These are phyloP conservation scores for Platypus cylindrus DNA, from an alignment of 2,888 invertebrate genomes.

Conservation along the genomic window DNA sequence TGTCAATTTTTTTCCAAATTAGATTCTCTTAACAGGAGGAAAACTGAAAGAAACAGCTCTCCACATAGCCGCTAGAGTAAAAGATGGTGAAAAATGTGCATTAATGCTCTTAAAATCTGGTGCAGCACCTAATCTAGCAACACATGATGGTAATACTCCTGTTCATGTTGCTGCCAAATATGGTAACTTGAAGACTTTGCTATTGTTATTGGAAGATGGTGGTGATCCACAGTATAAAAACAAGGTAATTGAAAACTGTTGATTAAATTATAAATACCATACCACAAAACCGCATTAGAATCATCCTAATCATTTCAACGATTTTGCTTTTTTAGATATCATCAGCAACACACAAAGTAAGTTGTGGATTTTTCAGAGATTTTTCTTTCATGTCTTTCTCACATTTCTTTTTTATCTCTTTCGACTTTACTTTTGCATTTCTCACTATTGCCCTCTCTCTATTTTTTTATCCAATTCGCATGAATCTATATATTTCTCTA, in stretches of 20 bases:
- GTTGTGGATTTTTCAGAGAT: slow-evolving; percentile 11
- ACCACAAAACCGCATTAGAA: neutral
- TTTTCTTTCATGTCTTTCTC: slow-evolving; percentile 10
- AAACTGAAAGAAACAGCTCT: slow-evolving; percentile 86
- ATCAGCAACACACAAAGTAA: slow-evolving; percentile 15
- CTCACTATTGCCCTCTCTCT: no score
- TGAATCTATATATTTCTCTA: no score
- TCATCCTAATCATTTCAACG: neutral
- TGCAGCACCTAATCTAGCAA: slow-evolving; percentile 88
- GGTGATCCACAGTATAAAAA: slow-evolving; percentile 88
- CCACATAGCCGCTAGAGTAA: slow-evolving; percentile 91
- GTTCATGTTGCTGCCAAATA: slow-evolving; percentile 91
- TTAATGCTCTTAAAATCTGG: slow-evolving; percentile 96
- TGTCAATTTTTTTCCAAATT: slow-evolving; percentile 1
- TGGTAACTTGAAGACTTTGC: slow-evolving; percentile 78
- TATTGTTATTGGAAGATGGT: slow-evolving; percentile 81
- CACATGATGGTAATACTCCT: slow-evolving; percentile 93
- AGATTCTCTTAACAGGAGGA: slow-evolving; percentile 45
- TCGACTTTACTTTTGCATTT: slow-evolving; percentile 3
- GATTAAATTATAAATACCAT: no score
- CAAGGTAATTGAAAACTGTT: slow-evolving; percentile 37
- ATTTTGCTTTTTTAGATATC: slow-evolving; percentile 16
- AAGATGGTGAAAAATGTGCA: slow-evolving; percentile 85
- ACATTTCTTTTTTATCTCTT: slow-evolving; percentile 7
- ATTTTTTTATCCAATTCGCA: no score